Conservation (phyloP, 2,113 vertebrate genomes). For the Pachypanchax playfairii region DNA sequence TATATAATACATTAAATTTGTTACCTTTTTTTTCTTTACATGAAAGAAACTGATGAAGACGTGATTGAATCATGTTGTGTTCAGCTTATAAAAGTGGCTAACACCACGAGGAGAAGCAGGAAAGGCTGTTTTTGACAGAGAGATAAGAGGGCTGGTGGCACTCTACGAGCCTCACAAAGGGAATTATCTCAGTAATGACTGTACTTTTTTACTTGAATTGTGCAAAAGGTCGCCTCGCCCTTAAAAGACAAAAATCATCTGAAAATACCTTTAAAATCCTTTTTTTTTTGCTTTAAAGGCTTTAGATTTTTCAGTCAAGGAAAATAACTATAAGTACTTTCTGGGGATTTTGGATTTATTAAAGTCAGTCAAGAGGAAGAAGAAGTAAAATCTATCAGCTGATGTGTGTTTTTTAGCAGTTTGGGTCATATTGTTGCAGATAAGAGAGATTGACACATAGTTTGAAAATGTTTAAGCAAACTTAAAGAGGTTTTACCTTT, state of each 20-base stretch:
- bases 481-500: too few species aligned
- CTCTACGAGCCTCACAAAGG: conserved; percentile 4
- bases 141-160: conserved; percentile 11
- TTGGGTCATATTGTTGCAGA: too few species aligned
- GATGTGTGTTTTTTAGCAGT: too few species aligned
- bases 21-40: too few species aligned
- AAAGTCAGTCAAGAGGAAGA: neutral
- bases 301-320: neutral
- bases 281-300: neutral
- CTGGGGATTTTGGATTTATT: neutral
- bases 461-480: too few species aligned
- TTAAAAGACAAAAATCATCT: conserved; percentile 7
- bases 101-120: conserved; percentile 1
- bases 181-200: conserved; percentile 21
- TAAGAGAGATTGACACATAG: too few species aligned
- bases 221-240: conserved; percentile 22
- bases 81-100: conserved; percentile 12
- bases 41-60: neutral
- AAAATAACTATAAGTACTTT: neutral
- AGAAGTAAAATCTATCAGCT: neutral
- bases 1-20: too few species aligned
- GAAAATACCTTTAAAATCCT: neutral
- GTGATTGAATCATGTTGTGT: neutral
- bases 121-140: conserved; percentile 5
- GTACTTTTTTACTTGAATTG: conserved; percentile 20